phyloP scores from a whole-genome alignment of 2,888 invertebrate species.

The Coelopa pilipes region DNA sequence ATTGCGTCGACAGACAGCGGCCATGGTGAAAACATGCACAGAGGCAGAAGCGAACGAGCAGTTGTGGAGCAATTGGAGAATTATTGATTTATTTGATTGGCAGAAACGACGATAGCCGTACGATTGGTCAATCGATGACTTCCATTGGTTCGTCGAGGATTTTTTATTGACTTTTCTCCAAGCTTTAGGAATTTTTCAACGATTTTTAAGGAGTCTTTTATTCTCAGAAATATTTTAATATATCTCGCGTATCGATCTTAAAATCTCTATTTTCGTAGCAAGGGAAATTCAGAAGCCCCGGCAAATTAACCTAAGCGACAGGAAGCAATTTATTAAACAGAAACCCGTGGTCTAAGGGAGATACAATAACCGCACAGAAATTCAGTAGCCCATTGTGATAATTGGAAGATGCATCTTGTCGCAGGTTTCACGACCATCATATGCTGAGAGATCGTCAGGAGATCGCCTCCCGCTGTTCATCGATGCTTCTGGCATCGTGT shows the following conservation, averaged over 20 bases:
- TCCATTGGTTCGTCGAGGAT: neutral
- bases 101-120: neutral
- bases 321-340: slow-evolving; percentile 25
- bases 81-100: slow-evolving; percentile 32
- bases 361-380: neutral
- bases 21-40: neutral
- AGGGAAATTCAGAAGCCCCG: slow-evolving; percentile 28
- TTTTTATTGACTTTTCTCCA: slow-evolving; percentile 1
- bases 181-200: too few species aligned
- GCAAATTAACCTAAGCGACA: slow-evolving; percentile 28
- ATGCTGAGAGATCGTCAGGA: too few species aligned
- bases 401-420: slow-evolving; percentile 18
- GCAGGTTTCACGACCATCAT: neutral
- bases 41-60: neutral
- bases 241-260: neutral
- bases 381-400: slow-evolving; percentile 26
- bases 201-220: too few species aligned
- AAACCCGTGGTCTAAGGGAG: too few species aligned
- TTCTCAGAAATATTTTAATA: too few species aligned
- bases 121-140: neutral
- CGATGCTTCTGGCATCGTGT: neutral
- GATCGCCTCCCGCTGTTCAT: too few species aligned
- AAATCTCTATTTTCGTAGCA: slow-evolving; percentile 11
- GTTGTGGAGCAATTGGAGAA: neutral
- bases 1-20: slow-evolving; percentile 6